Base-by-base conservation (phyloP, 2,113 vertebrate genomes). In the Catharus minimus region DNA sequence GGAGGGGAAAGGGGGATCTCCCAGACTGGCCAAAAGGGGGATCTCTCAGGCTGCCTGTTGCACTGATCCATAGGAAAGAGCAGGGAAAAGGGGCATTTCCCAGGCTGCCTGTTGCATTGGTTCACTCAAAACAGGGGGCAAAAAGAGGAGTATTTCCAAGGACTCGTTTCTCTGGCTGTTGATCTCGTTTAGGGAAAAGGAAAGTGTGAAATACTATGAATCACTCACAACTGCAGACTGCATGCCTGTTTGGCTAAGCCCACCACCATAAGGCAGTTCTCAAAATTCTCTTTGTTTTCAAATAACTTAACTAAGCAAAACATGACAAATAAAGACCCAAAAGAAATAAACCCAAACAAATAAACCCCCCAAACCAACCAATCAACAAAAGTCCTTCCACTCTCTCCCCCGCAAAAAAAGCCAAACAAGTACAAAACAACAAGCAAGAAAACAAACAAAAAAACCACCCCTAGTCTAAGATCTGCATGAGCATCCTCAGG, bases 351-450 rank as follows among this genome's bases (percentile, higher is more conserved):
- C 17, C 2, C 17, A 19, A 28, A 27, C 5, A 15, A 60, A 20
- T 22, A 8, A 7, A 1, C 4, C 13, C 16, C 13, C 0, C 1
- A 43, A 72, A 2, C 23, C 20, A 38, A 43, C 26, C 17, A 27
- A 64, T 8, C 21, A 57, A 41, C 9, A 24, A 12, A 57, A 66
- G 18, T 64, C 5, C 5, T 46, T 9, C 9, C 10, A 7, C 3
- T 6, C 11, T 23, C 18, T n/a, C 6, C 30, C 28, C 5, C 0
- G 0, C 20, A 26, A 49, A 5, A 47, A 55, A 67, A 55, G 7
- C 4, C 18, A n/a, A 66, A 38, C 2, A 4, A 36, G 11, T 53
- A 46, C 9, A 39, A 32, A 55, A 4, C 17, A n/a, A 7, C 4
- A 26, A 43, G 38, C 14, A 26, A 57, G 2, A 12, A 55, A 32